A percentile compares a stretch with the other conserved stretches of the same genome.
Evolutionary conservation across 2,797 vertebrate species (phyloP).

Genomic region (Karalla daura): DNA sequence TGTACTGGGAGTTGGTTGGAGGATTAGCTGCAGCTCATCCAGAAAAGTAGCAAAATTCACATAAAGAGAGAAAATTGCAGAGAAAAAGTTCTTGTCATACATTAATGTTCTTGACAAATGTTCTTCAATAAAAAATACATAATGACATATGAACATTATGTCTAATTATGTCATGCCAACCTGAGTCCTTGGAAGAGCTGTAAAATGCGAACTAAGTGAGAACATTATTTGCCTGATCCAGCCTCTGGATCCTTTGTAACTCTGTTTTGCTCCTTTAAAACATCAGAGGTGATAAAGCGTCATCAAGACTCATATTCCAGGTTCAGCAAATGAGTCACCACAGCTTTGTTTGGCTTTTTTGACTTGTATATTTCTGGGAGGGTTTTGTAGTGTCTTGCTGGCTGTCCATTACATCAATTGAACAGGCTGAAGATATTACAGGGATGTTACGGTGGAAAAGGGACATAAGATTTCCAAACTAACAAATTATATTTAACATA

Average conservation of each 20-base stretch:
- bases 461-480: slow-evolving; percentile 30
- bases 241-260: slow-evolving; percentile 36
- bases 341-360: slow-evolving; percentile 56
- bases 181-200: not conserved
- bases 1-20: slow-evolving; percentile 37
- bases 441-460: slow-evolving; percentile 5
- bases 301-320: slow-evolving; percentile 40
- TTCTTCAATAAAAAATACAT: slow-evolving; percentile 6
- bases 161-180: not conserved
- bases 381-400: slow-evolving; percentile 49
- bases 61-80: slow-evolving; percentile 5
- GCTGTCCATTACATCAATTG: slow-evolving; percentile 41
- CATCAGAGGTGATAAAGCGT: slow-evolving; percentile 47
- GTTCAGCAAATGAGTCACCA: slow-evolving; percentile 46
- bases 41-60: slow-evolving; percentile 33
- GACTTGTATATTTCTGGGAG: slow-evolving; percentile 57
- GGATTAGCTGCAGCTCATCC: slow-evolving; percentile 43
- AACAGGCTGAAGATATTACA: slow-evolving; percentile 15
- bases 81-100: not conserved
- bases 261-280: slow-evolving; percentile 43
- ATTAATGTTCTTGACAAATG: not conserved
- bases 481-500: slow-evolving; percentile 5
- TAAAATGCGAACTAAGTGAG: slow-evolving; percentile 4
- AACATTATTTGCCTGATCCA: slow-evolving; percentile 49
- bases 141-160: slow-evolving; percentile 3